Conservation (phyloP, 1,140 invertebrate genomes). For the Drosophila murphyi region DNA sequence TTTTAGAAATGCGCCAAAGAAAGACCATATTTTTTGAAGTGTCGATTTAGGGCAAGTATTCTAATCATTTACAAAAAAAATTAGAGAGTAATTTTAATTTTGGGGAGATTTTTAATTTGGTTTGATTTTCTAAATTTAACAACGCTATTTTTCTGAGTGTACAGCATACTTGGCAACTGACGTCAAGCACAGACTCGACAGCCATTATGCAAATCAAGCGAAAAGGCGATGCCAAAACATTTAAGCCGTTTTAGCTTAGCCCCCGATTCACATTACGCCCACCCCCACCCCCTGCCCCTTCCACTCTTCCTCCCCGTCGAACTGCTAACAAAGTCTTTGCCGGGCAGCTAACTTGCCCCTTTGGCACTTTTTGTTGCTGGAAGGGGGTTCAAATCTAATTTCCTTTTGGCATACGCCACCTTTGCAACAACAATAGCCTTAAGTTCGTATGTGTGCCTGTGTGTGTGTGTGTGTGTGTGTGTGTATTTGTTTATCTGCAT, state of each 20-base stretch:
- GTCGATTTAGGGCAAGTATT: no score
- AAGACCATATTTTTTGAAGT: no score
- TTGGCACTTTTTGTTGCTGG: slow-evolving; percentile 11
- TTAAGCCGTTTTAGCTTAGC: slow-evolving; percentile 43
- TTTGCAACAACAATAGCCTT: slow-evolving; percentile 15
- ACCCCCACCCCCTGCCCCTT: no score
- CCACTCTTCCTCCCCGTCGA: not conserved
- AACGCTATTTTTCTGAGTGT: not conserved
- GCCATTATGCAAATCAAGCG: slow-evolving; percentile 51
- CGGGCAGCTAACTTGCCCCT: not conserved
- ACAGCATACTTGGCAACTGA: slow-evolving; percentile 30
- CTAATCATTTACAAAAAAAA: no score
- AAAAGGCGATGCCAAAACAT: slow-evolving; percentile 51
- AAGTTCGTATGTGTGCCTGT: not conserved
- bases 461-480: not conserved
- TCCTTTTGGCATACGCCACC: slow-evolving; percentile 28
- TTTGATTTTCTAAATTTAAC: no score
- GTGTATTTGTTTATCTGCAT: slow-evolving; percentile 13
- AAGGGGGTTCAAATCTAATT: slow-evolving; percentile 37
- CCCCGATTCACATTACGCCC: not conserved
- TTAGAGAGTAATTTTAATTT: no score
- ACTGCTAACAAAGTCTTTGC: not conserved
- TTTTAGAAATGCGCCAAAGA: no score
- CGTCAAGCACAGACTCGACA: slow-evolving; percentile 12
- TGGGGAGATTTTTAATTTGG: no score